Percentiles rank a stretch among this genome's conserved stretches.
phyloP scores from a whole-genome alignment of 1,140 invertebrate species.

The Saccostrea echinata region DNA sequence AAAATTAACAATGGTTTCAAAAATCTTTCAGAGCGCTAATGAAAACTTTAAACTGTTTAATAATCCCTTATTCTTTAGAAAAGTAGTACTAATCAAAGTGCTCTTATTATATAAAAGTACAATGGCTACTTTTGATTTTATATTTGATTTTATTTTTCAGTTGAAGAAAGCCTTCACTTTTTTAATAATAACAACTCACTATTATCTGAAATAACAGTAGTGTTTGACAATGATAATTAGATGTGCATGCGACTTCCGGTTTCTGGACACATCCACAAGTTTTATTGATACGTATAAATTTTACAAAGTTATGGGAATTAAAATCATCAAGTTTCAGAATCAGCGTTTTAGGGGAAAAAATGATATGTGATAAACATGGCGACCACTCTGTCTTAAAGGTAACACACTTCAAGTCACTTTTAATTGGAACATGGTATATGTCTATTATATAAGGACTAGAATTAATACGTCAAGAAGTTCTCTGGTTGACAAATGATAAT shows the following conservation, averaged over 20 bases:
- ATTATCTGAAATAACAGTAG: background rate
- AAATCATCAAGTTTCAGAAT: background rate
- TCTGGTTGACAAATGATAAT: too few relatives aligned
- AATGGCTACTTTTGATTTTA: too few relatives aligned
- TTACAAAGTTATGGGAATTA: background rate
- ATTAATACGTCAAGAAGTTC: too few relatives aligned
- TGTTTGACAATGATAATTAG: background rate
- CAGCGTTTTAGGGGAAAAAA: background rate
- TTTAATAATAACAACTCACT: background rate
- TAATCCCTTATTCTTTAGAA: too few relatives aligned
- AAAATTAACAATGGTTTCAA: too few relatives aligned
- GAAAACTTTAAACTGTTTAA: too few relatives aligned
- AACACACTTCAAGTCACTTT: background rate
- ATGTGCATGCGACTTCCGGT: background rate
- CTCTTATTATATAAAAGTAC: too few relatives aligned
- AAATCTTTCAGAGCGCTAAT: too few relatives aligned
- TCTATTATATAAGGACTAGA: too few relatives aligned
- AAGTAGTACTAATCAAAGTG: too few relatives aligned
- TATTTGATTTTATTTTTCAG: background rate
- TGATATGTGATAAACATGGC: background rate
- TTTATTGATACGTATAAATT: background rate
- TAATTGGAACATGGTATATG: too few relatives aligned
- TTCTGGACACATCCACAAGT: background rate
- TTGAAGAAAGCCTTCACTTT: background rate
- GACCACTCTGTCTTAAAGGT: background rate